Base-by-base conservation (phyloP, 2,797 vertebrate species). In the Labroides dimidiatus region DNA sequence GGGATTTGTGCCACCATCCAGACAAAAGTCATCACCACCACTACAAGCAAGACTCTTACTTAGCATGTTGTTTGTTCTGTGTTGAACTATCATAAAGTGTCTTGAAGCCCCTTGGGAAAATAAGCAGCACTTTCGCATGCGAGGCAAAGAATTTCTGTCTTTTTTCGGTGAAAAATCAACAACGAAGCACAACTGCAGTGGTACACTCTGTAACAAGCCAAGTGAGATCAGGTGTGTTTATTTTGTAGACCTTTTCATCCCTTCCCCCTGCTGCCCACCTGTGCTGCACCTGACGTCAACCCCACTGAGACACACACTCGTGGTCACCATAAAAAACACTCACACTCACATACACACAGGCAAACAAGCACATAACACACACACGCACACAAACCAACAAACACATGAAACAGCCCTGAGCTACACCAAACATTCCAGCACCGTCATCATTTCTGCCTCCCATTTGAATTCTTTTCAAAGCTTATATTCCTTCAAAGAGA, bases 191-290 rank as follows among this genome's bases (percentile, higher is more conserved):
- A 45, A 51, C 67, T 48, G 66, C 69, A 52, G 66, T 65, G 52
- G 5, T 30, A 41, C 66, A 52, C 54, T 76, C 44, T 61, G 47
- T 24, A 58, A 36, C 13, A 41, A 43, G 61, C 72, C 80, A 72
- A 68, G n/a, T 59, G 87, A 86, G 59, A 84, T 87, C 88, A 90
- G 90, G 85, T 90, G 90, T 84, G 81, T 87, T 89, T 84, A 82
- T 87, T 87, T 72, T 84, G 71, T 44, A 64, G 74, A 79, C 77
- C 81, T 82, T 88, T 89, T 84, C 75, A 85, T 84, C 85, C 77
- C 64, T 69, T 58, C 78, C 70, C 76, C 80, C 85, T 81, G 87
- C 75, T 62, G 64, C 83, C 89, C 87, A 91, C 85, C 88, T 90
- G 85, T 27, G 68, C 71, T 75, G 76, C 86, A 88, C 87, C 90